Evolutionary conservation across 2,888 invertebrate genomes (phyloP).

Genomic region (Drosophila aldrichi): DNA sequence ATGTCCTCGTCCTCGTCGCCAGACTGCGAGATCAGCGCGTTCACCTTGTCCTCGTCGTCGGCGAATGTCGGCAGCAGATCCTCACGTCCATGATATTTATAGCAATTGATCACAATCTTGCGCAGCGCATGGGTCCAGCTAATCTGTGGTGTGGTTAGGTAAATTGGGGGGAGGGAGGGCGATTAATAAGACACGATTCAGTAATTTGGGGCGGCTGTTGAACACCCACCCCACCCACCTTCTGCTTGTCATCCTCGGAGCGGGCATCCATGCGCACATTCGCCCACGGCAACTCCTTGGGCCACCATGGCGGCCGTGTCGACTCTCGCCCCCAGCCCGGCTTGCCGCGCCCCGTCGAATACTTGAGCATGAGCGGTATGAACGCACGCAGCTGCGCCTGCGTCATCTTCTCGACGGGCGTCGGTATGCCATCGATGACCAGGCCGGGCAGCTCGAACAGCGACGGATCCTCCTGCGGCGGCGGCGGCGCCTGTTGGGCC

Average conservation of each 20-base stretch:
- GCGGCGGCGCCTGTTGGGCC: conserved; percentile 96
- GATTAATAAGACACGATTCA: conserved; percentile 44
- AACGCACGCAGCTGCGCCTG: conserved; percentile 98
- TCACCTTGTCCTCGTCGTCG: conserved; percentile 94
- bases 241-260: conserved; percentile 98
- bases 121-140: conserved; percentile 99
- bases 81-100: conserved; percentile 98
- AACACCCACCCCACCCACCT: conserved; percentile 87
- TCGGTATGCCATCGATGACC: conserved; percentile 98
- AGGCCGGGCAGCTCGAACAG: conserved; percentile 97
- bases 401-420: conserved; percentile 99
- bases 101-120: conserved; percentile 98
- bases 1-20: conserved; percentile 81
- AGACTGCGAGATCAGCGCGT: conserved; percentile 86
- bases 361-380: conserved; percentile 98
- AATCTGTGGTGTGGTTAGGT: conserved; percentile 88
- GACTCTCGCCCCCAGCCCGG: conserved; percentile 99
- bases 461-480: conserved; percentile 93
- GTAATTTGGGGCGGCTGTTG: conserved; percentile 47
- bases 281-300: conserved; percentile 98
- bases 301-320: conserved; percentile 99
- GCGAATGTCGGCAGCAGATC: conserved; percentile 97
- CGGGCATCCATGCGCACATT: conserved; percentile 99
- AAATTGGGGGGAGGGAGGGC: neutral
- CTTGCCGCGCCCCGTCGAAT: conserved; percentile 98